phyloP scores from a whole-genome alignment of 2,113 vertebrate species.

The Aepyceros melampus region DNA sequence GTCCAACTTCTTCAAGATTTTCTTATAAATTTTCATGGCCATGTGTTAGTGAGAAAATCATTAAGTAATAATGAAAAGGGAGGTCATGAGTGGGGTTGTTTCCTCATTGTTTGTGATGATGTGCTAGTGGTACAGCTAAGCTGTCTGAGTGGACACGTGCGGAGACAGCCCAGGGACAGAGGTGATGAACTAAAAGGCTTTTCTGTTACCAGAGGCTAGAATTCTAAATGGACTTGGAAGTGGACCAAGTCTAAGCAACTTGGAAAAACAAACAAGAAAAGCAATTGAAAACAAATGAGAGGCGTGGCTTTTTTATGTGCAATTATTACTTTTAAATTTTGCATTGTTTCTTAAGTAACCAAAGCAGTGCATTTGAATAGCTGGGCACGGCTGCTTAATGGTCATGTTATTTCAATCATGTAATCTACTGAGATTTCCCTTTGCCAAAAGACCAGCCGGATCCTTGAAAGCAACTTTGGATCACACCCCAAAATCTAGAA shows the following conservation, averaged over 20 bases:
- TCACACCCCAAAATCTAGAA: background rate
- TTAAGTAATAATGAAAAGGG: background rate
- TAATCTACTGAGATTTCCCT: background rate
- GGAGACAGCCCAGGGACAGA: background rate
- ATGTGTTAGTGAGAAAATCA: background rate
- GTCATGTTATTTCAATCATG: background rate
- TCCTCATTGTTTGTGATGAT: background rate
- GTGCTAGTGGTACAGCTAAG: background rate
- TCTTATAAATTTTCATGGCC: background rate
- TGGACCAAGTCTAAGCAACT: background rate
- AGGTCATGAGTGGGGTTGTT: background rate
- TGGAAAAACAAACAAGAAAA: background rate
- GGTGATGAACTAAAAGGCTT: background rate
- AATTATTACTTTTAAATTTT: constrained; percentile 3
- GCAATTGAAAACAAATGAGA: background rate
- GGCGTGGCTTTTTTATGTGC: background rate
- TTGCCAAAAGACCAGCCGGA: background rate
- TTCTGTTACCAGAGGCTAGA: background rate
- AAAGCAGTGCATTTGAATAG: background rate
- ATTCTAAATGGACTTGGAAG: background rate
- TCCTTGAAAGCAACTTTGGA: background rate
- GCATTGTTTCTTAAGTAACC: background rate
- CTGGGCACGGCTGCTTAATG: background rate
- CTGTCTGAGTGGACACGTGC: background rate
- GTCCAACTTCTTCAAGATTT: background rate